phyloP scores from a whole-genome alignment of 2,888 invertebrate genomes.

The Panopea generosa region DNA sequence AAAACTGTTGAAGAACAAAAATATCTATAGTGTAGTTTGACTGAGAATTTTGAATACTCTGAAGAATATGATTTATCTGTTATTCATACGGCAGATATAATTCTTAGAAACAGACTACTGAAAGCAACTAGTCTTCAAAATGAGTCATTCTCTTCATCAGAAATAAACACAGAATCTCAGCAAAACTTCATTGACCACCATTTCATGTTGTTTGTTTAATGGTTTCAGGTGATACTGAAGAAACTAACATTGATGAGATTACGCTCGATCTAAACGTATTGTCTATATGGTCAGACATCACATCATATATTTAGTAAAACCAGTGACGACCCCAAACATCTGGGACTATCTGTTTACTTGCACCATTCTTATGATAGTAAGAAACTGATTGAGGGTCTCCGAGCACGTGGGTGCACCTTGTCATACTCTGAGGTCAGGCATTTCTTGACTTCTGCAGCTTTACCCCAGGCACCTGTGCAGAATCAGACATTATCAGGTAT shows the following conservation, averaged over 20 bases:
- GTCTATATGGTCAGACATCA: slow-evolving; percentile 17
- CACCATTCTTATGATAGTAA: slow-evolving; percentile 11
- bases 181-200: slow-evolving; percentile 1
- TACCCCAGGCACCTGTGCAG: background rate
- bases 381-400: slow-evolving; percentile 5
- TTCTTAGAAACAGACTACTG: background rate
- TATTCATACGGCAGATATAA: background rate
- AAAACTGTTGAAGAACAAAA: slow-evolving; percentile 1
- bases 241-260: background rate
- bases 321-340: slow-evolving; percentile 14
- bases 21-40: background rate
- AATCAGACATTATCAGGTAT: slow-evolving; percentile 9
- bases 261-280: slow-evolving; percentile 3
- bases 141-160: slow-evolving; percentile 9
- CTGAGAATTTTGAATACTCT: slow-evolving; percentile 3
- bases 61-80: background rate
- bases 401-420: background rate
- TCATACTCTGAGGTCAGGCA: slow-evolving; percentile 11
- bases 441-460: slow-evolving; percentile 16
- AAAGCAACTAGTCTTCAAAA: background rate
- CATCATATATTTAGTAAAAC: slow-evolving; percentile 10
- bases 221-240: slow-evolving; percentile 6
- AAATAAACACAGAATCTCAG: slow-evolving; percentile 10
- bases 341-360: slow-evolving; percentile 8
- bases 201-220: slow-evolving; percentile 5